Evolutionary conservation across 2,797 vertebrate species (phyloP), one percentile per base, ranked within the genome.

Genomic region (Syngnathus rostellatus): DNA sequence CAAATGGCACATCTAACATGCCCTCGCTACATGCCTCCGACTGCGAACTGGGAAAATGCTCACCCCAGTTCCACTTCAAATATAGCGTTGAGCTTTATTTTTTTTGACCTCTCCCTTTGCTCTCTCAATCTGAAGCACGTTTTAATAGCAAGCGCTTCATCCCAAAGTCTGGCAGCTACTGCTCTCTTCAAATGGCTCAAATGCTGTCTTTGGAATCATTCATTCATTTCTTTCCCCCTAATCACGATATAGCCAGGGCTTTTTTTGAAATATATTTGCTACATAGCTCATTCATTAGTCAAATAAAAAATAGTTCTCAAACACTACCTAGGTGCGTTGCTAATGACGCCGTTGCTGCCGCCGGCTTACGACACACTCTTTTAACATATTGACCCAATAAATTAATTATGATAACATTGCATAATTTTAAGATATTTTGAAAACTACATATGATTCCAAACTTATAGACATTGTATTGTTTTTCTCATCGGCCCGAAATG

Each of bases 1-100:
- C 79, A 83, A 88, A 85, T 81, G 81, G 73, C 69, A 68, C 70
- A 57, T 60, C 53, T 67, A 23, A 23, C 23, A 23, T 23, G 23
- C 23, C 23, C 23, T 23, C 23, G 23, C 23, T 63, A 37, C 58
- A 69, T 68, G 55, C 50, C 63, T 53, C 43, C 9, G n/a, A 65
- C 65, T 76, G 68, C 73, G 66, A 72, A 50, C 70, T 50, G 48
- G 37, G 40, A 62, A 50, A 50, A 37, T 21, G 5, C 16, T 62
- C 64, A 68, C 70, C 46, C 39, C 8, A 3, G 21, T 63, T 64
- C 41, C 17, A 54, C 64, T 70, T 78, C 25, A 71, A 31, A 69
- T 37, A 12, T 17, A 0, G 25, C 45, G 25, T 50, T 1, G 4
- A 43, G 17, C 45, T 63, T 64, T 54, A 8, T 14, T 40, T 31